Evolutionary conservation across 2,113 vertebrate genomes (phyloP).

Genomic region (Stictonetta naevosa): DNA sequence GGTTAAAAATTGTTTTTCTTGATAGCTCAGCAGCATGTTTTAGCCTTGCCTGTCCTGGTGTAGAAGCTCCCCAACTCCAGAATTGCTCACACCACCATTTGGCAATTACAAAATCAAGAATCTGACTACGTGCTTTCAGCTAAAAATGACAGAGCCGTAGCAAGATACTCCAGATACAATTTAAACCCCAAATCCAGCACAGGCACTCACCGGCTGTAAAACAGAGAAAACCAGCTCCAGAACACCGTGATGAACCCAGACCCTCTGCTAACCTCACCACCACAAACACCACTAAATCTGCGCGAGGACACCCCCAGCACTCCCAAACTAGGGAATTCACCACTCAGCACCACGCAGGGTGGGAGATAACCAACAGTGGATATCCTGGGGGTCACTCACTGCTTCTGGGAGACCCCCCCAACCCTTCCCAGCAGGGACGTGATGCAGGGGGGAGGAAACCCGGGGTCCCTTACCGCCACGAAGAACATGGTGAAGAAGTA

Average conservation of each 20-base stretch:
- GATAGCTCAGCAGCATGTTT: neutral
- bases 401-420: neutral
- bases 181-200: conserved; percentile 15
- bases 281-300: neutral
- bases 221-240: neutral
- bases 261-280: neutral
- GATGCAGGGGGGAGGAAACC: accelerated
- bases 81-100: neutral
- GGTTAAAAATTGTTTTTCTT: neutral
- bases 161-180: conserved; percentile 17
- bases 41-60: neutral
- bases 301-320: neutral
- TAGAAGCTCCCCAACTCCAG: neutral
- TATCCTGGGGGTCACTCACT: neutral
- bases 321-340: neutral
- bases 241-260: neutral
- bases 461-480: conserved; percentile 81
- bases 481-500: conserved; percentile 99
- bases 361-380: neutral
- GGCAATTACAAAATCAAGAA: conserved; percentile 43
- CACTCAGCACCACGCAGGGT: accelerated
- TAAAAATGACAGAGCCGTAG: neutral
- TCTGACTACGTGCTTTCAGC: neutral
- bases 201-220: conserved; percentile 16
- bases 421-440: neutral